Evolutionary conservation across 2,113 vertebrate genomes (phyloP), one percentile per base, ranked within the genome.

Genomic region (Herpailurus yagouaroundi): DNA sequence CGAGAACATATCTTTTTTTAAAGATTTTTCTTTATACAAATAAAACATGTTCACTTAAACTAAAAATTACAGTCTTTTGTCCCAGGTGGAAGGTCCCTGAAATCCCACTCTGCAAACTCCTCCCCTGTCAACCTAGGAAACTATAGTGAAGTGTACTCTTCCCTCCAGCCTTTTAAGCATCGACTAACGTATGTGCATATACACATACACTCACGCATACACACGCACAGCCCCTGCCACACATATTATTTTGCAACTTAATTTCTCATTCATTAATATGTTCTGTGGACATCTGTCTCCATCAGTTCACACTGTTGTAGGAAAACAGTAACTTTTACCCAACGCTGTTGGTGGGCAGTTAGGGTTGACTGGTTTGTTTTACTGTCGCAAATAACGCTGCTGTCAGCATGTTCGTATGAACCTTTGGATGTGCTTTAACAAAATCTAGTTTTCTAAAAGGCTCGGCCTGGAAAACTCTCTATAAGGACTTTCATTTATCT

Each of bases 271-370:
- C 74, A 60, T 76, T 48, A 77, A 27, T 80, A 6, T 76, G 83
- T 94, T 81, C 73, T 83, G n/a, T 83, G n/a, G 36, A 60, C 63
- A 81, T 82, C 48, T 55, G 89, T 90, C 74, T 55, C 25, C 68
- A 11, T 94, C 21, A 74, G 21, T 57, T 15, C 19, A 31, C 57
- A 23, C 63, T 90, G 36, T 36, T 71, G 16, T 57, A 38, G 23
- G 21, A 86, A 89, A 79, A 29, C 95, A 50, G 36, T 29, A 92
- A 33, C 73, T 94, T 95, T 87, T 93, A 36, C 85, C 57, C 45
- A 14, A 55, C 36, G 71, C 11, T 33, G 1, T 27, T 73, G 15
- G 23, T 79, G 73, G 69, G 76, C 41, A 52, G 80, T 89, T 87
- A 52, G 48, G 16, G 89, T 64, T 60, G 5, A 41, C 89, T 71